Percentiles rank a stretch among this genome's conserved stretches.
Conservation (phyloP, 2,113 vertebrate genomes). For the Glaucomys volans region DNA sequence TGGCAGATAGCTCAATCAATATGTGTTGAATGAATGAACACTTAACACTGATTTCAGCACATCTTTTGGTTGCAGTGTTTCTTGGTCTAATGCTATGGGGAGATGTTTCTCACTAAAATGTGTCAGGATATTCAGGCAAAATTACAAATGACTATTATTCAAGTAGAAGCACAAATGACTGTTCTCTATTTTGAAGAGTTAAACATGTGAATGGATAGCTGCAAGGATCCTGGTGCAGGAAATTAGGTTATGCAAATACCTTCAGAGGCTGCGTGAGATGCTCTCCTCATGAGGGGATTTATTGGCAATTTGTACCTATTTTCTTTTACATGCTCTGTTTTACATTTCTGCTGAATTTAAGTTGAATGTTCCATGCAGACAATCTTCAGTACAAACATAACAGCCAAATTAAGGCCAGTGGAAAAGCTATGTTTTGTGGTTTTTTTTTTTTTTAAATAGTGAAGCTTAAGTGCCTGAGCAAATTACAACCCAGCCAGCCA, state of each 20-base stretch:
- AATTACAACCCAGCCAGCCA: slow-evolving; percentile 86
- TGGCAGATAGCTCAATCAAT: not conserved
- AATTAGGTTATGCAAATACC: slow-evolving; percentile 72
- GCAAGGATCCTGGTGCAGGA: not conserved
- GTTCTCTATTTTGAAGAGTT: not conserved
- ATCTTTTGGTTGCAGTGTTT: not conserved
- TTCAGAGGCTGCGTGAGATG: not conserved
- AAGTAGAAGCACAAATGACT: not conserved
- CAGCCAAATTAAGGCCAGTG: slow-evolving; percentile 51
- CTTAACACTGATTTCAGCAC: not conserved
- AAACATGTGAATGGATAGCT: not conserved
- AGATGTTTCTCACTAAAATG: not conserved
- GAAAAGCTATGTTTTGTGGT: slow-evolving; percentile 72
- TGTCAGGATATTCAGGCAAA: not conserved
- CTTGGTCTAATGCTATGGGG: not conserved
- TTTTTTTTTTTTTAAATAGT: slow-evolving; percentile 67
- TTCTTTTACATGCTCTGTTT: slow-evolving; percentile 46
- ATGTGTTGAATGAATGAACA: not conserved
- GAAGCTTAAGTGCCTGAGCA: slow-evolving; percentile 84
- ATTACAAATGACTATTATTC: not conserved
- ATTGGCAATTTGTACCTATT: slow-evolving; percentile 59
- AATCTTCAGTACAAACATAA: slow-evolving; percentile 66
- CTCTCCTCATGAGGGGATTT: slow-evolving; percentile 31
- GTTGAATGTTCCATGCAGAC: slow-evolving; percentile 55
- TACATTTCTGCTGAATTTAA: slow-evolving; percentile 72